phyloP scores from a whole-genome alignment of 2,113 vertebrate species.

The Isurus oxyrinchus region DNA sequence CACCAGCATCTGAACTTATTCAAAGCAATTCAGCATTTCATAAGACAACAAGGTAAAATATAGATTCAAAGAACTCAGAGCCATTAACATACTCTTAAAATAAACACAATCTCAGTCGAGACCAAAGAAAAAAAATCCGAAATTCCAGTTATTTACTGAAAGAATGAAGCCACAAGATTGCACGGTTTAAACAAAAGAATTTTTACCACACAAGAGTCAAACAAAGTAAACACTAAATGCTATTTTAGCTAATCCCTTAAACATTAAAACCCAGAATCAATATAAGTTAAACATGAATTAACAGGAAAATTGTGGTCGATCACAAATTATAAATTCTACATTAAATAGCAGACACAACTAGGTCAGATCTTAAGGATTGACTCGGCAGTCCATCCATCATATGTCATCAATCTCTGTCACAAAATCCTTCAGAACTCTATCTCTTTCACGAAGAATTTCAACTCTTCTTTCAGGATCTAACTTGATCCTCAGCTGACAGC shows the following conservation, averaged over 20 bases:
- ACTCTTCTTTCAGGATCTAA: background rate
- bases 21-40: background rate
- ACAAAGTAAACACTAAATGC: background rate
- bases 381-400: background rate
- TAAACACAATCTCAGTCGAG: background rate
- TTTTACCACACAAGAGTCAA: background rate
- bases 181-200: background rate
- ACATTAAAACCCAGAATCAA: background rate
- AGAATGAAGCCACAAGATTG: background rate
- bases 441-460: background rate
- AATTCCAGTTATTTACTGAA: background rate
- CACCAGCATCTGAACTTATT: background rate
- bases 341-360: background rate
- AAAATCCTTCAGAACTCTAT: background rate
- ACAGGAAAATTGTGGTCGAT: background rate
- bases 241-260: background rate
- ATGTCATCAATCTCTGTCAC: background rate
- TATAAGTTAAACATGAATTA: background rate
- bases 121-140: background rate
- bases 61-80: background rate
- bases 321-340: background rate
- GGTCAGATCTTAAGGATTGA: background rate
- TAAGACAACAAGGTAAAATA: background rate
- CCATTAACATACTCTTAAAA: background rate
- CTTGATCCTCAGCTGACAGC: background rate